A percentile compares a stretch with the other conserved stretches of the same genome.
Evolutionary conservation across 2,888 invertebrate species (phyloP).

Genomic region (Allolobophora icterica): DNA sequence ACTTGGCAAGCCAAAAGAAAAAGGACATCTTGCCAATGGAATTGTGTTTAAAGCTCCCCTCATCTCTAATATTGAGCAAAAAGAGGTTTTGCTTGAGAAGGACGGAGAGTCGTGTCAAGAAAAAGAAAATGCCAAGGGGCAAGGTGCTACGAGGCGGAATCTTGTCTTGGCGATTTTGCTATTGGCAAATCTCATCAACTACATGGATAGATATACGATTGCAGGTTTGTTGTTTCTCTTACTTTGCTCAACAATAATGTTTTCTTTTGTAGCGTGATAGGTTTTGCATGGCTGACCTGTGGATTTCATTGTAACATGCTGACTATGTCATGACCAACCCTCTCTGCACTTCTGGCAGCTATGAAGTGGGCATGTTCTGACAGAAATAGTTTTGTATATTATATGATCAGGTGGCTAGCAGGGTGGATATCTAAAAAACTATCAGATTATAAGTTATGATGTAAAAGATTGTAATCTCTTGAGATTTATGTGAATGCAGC

Average conservation of each 20-base stretch:
- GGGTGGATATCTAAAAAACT: no score
- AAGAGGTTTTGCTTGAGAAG: background rate
- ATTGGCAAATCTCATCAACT: constrained; percentile 82
- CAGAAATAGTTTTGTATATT: no score
- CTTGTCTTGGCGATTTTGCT: constrained; percentile 40
- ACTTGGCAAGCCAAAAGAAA: background rate
- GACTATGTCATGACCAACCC: no score
- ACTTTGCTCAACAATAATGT: background rate
- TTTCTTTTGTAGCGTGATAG: background rate
- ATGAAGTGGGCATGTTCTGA: no score
- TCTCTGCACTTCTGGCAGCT: no score
- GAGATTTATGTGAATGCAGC: no score
- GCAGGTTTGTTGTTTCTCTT: constrained; percentile 44
- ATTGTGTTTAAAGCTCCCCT: background rate
- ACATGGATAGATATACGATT: constrained; percentile 51
- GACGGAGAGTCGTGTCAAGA: background rate
- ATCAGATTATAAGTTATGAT: no score
- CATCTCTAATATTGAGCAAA: background rate
- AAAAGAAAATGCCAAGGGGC: background rate
- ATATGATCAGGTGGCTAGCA: no score
- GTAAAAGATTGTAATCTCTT: no score
- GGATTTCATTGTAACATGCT: no score
- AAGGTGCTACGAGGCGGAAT: constrained; percentile 18
- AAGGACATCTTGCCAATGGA: background rate
- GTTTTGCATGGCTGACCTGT: no score